Evolutionary conservation across 2,888 invertebrate genomes (phyloP).

Genomic region (Diplolepis rosae): DNA sequence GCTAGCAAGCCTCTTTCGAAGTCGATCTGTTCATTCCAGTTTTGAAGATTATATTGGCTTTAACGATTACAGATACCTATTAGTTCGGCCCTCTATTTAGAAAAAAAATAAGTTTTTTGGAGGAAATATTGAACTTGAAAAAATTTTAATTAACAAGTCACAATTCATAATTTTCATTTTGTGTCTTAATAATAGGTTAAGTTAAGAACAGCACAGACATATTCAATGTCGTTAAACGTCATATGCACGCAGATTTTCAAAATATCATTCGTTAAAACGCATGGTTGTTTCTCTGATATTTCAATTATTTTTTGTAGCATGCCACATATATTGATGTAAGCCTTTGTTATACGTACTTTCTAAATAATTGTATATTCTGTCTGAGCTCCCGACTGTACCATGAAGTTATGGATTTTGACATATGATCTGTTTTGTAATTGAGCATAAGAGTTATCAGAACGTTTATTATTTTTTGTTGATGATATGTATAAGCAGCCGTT

Average conservation of each 20-base stretch:
- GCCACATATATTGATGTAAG: not conserved
- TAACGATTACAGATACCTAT: no score
- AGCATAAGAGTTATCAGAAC: conserved; percentile 32
- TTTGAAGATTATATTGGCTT: no score
- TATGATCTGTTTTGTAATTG: conserved; percentile 11
- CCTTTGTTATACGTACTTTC: not conserved
- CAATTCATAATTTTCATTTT: no score
- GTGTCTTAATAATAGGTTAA: conserved; percentile 31
- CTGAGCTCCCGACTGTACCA: conserved; percentile 16
- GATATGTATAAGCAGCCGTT: conserved; percentile 31
- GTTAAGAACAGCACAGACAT: conserved; percentile 21
- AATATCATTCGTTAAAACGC: conserved; percentile 22
- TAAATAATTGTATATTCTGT: conserved; percentile 33
- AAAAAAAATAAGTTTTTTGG: no score
- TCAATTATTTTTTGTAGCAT: conserved; percentile 29
- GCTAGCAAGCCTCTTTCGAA: no score
- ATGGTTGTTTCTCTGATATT: not conserved
- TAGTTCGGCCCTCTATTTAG: no score
- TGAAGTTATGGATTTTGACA: conserved; percentile 25
- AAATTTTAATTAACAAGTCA: no score
- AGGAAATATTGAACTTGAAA: no score
- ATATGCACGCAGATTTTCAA: conserved; percentile 31
- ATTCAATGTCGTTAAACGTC: not conserved
- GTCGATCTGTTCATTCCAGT: no score
- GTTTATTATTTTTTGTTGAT: conserved; percentile 5